These are phyloP conservation scores for Perca fluviatilis DNA, from an alignment of 2,113 vertebrate species.

Conservation along the genomic window DNA sequence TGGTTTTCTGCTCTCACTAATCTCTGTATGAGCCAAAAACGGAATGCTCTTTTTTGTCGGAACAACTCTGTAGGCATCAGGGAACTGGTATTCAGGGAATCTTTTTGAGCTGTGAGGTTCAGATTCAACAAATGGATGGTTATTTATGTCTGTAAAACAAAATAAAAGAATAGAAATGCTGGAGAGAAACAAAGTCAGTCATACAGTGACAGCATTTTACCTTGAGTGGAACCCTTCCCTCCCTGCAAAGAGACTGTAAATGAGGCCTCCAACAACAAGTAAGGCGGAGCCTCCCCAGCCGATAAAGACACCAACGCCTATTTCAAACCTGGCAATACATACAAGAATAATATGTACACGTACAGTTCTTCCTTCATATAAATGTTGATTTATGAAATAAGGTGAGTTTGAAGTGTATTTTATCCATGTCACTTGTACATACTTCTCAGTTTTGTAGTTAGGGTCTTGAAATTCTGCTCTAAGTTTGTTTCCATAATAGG, in stretches of 20 bases:
- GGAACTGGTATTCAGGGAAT: conserved; percentile 23
- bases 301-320: conserved; percentile 93
- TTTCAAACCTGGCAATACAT: conserved; percentile 89
- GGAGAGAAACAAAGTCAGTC: not conserved
- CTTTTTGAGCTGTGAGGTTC: conserved; percentile 59
- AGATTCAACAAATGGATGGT: conserved; percentile 21
- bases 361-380: not conserved
- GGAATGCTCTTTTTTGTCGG: conserved; percentile 41
- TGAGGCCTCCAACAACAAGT: conserved; percentile 90
- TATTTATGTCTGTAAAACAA: conserved; percentile 1
- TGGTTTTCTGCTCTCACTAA: conserved; percentile 46
- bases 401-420: not conserved
- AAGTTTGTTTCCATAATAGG: conserved; percentile 93
- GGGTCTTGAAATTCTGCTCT: conserved; percentile 92
- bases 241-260: conserved; percentile 88
- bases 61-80: conserved; percentile 43
- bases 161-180: not conserved
- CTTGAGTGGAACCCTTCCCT: conserved; percentile 76
- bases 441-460: conserved; percentile 91
- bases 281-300: conserved; percentile 95
- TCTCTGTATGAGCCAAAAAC: conserved; percentile 38
- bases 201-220: conserved; percentile 44
- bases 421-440: conserved; percentile 66
- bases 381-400: not conserved
- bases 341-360: conserved; percentile 19